These are phyloP conservation scores for Habroteleia sp. DNA, from an alignment of 2,888 invertebrate genomes.

Conservation along the genomic window DNA sequence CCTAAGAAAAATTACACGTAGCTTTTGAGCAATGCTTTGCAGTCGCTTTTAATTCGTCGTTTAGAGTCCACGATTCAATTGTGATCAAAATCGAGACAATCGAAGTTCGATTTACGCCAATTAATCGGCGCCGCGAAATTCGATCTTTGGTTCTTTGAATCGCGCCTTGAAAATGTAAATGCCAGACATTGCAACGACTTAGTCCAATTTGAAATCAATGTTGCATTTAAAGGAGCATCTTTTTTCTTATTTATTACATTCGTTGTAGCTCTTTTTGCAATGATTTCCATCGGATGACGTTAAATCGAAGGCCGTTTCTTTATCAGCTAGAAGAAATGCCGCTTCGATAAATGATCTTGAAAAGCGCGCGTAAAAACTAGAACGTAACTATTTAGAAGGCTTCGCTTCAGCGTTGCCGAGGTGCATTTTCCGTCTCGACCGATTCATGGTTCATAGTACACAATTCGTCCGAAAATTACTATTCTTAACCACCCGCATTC, in stretches of 20 bases:
- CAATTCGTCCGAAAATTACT: constrained; percentile 43
- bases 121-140: no score
- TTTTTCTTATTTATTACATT: not conserved
- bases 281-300: constrained; percentile 25
- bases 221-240: no score
- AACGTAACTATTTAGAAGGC: constrained; percentile 38
- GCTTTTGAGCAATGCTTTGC: constrained; percentile 15
- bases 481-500: no score
- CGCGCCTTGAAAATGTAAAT: not conserved
- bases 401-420: constrained; percentile 6
- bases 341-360: constrained; percentile 46
- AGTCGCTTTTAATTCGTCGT: constrained; percentile 31
- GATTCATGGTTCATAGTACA: constrained; percentile 46
- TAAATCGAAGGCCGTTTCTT: constrained; percentile 55
- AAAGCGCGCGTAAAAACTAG: constrained; percentile 32
- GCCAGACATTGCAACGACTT: no score
- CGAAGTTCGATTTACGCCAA: constrained; percentile 23
- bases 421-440: constrained; percentile 24
- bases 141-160: constrained; percentile 6
- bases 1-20: constrained; percentile 45
- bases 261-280: constrained; percentile 31
- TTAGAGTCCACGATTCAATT: constrained; percentile 39
- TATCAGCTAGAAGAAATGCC: constrained; percentile 48
- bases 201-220: no score
- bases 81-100: constrained; percentile 42